Evolutionary conservation across 2,797 vertebrate species (phyloP).

Genomic region (Xiphorhynchus erythropygius): DNA sequence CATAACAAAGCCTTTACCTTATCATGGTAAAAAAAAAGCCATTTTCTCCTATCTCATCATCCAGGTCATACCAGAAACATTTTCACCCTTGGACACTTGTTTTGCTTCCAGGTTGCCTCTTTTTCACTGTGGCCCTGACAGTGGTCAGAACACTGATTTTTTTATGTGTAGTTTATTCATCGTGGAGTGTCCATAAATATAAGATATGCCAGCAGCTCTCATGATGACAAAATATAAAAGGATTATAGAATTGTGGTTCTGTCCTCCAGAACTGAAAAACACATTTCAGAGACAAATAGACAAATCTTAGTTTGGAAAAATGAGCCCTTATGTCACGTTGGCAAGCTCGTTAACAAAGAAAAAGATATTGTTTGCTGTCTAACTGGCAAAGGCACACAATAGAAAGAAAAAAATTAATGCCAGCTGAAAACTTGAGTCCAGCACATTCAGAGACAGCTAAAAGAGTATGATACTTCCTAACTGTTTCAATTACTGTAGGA

Average conservation of each 20-base stretch:
- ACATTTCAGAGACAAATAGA: slow-evolving; percentile 46
- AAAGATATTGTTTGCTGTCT: not conserved
- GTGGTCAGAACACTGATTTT: not conserved
- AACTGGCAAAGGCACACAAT: not conserved
- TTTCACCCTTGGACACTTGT: not conserved
- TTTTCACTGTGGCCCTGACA: not conserved
- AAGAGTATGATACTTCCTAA: not conserved
- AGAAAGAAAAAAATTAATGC: not conserved
- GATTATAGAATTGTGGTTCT: slow-evolving; percentile 1
- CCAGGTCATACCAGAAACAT: not conserved
- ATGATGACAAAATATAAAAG: not conserved
- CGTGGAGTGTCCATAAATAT: not conserved
- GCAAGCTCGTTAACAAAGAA: not conserved
- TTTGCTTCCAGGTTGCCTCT: not conserved
- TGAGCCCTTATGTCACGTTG: not conserved
- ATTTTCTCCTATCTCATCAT: not conserved
- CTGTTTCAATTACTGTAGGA: not conserved
- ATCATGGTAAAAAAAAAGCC: not conserved
- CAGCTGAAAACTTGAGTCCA: not conserved
- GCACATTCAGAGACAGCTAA: not conserved
- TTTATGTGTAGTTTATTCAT: not conserved
- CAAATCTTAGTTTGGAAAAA: slow-evolving; percentile 13
- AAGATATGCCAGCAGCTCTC: not conserved
- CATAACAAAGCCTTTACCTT: not conserved
- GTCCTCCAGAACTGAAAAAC: slow-evolving; percentile 8